phyloP scores from a whole-genome alignment of 1,140 invertebrate genomes.

The Gryllus bimaculatus region DNA sequence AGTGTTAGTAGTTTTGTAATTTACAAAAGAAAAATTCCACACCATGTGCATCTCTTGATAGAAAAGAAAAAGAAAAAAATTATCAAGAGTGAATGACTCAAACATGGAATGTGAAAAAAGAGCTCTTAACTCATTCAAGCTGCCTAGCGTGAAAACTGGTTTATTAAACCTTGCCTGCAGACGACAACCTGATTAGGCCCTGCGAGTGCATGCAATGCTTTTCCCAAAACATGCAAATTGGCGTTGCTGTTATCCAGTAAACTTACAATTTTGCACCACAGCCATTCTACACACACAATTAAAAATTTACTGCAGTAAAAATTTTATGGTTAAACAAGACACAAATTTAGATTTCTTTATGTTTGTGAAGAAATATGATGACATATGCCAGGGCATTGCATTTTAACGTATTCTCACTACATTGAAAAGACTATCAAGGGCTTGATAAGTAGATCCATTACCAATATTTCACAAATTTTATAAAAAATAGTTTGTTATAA shows the following conservation, averaged over 20 bases:
- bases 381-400: too few species aligned
- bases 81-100: conserved; percentile 5
- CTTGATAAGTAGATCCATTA: too few species aligned
- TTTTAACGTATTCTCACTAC: too few species aligned
- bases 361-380: too few species aligned
- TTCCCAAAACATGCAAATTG: not conserved
- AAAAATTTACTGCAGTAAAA: not conserved
- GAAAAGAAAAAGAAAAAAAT: not conserved
- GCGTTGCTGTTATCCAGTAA: not conserved
- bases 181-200: conserved; percentile 34
- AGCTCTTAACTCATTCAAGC: not conserved
- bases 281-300: not conserved
- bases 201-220: conserved; percentile 15
- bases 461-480: too few species aligned
- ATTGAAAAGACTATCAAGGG: too few species aligned
- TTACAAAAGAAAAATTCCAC: not conserved
- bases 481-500: too few species aligned
- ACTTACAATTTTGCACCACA: not conserved
- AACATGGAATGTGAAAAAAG: not conserved
- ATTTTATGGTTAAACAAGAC: not conserved
- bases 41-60: not conserved
- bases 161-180: conserved; percentile 31
- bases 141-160: not conserved
- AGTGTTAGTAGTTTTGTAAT: not conserved
- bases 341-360: not conserved